phyloP scores from a whole-genome alignment of 2,797 vertebrate species.

The Darevskia nairensis region DNA sequence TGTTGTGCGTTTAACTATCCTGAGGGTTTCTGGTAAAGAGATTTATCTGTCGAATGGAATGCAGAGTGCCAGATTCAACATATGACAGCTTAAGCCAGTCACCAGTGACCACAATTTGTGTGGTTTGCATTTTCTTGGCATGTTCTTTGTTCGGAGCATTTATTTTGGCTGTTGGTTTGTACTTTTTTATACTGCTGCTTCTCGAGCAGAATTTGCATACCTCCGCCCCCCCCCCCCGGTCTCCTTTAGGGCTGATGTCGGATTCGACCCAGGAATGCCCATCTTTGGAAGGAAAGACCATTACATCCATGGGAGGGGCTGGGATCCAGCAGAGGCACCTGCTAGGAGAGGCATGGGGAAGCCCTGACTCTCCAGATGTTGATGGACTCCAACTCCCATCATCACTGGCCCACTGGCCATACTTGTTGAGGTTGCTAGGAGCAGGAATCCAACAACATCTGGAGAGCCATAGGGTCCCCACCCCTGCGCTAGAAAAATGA shows the following conservation, averaged over 20 bases:
- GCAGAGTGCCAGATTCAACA: slow-evolving; percentile 76
- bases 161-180: background rate
- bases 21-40: slow-evolving; percentile 76
- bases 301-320: background rate
- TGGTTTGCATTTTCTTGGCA: slow-evolving; percentile 56
- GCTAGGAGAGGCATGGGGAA: background rate
- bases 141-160: slow-evolving; percentile 24
- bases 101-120: slow-evolving; percentile 60
- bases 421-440: no score
- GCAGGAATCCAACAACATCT: no score
- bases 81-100: slow-evolving; percentile 65
- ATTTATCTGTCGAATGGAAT: slow-evolving; percentile 76
- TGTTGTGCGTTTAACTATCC: slow-evolving; percentile 64
- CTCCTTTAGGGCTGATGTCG: background rate
- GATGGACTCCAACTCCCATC: no score
- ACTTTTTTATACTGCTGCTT: background rate
- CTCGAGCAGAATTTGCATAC: background rate
- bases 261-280: background rate
- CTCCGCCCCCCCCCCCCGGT: background rate
- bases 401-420: no score
- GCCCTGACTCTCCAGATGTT: background rate
- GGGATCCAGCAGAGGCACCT: background rate
- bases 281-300: background rate
- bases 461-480: no score
- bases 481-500: background rate